Conservation (phyloP, 2,888 invertebrate genomes). For the Amiota mariae region DNA sequence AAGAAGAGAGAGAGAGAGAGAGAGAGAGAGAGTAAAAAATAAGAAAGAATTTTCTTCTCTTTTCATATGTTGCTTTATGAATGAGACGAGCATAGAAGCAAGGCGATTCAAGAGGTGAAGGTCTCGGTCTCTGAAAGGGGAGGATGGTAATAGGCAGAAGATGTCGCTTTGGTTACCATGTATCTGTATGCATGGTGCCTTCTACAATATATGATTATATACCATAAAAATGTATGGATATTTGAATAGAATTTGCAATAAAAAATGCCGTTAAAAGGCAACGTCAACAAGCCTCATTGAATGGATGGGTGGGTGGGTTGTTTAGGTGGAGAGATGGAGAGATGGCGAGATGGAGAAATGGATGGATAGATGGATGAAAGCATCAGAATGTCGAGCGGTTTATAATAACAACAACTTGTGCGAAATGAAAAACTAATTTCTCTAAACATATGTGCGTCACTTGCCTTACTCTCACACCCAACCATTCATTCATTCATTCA, state of each 20-base stretch:
- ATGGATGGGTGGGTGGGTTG: no score
- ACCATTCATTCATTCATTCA: constrained; percentile 8
- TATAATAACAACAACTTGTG: constrained; percentile 64
- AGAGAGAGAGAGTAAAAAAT: no score
- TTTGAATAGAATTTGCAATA: constrained; percentile 70
- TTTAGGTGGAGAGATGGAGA: no score
- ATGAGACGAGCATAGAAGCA: no score
- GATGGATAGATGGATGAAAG: no score
- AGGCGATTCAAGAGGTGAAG: neutral
- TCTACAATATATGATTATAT: constrained; percentile 29
- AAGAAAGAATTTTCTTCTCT: no score
- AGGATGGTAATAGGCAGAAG: constrained; percentile 18
- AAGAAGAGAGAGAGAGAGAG: no score
- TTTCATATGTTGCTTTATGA: no score
- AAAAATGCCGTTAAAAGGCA: constrained; percentile 67
- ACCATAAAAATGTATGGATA: constrained; percentile 68
- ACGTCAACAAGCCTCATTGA: constrained; percentile 26
- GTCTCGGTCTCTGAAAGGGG: neutral
- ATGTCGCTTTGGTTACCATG: constrained; percentile 43
- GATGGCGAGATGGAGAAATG: no score
- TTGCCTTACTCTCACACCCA: constrained; percentile 41
- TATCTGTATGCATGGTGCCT: constrained; percentile 30
- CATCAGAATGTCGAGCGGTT: constrained; percentile 26
- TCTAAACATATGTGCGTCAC: constrained; percentile 62
- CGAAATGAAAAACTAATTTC: constrained; percentile 70